These are phyloP conservation scores for Dioctria rufipes DNA, from an alignment of 2,888 invertebrate species.

Conservation along the genomic window DNA sequence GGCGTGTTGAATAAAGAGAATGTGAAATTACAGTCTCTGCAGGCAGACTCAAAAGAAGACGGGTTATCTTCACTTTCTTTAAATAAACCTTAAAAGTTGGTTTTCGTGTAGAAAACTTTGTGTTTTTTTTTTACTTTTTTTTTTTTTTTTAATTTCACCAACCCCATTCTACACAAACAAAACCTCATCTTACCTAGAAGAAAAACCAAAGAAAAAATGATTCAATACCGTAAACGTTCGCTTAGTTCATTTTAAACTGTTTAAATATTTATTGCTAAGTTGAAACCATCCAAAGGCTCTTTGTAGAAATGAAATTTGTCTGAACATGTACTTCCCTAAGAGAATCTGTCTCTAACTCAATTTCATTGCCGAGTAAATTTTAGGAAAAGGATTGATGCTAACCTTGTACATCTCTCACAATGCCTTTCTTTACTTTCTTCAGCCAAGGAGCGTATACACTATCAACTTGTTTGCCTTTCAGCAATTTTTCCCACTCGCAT, in stretches of 20 bases:
- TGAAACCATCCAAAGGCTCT: constrained; percentile 1
- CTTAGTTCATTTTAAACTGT: constrained; percentile 16
- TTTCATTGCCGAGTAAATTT: constrained; percentile 25
- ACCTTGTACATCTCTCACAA: constrained; percentile 4
- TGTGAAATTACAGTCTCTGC: background rate
- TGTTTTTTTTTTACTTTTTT: too few relatives aligned
- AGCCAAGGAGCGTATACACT: background rate
- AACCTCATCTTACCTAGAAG: too few relatives aligned
- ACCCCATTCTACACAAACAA: too few relatives aligned
- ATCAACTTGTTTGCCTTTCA: constrained; percentile 13
- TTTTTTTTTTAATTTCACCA: too few relatives aligned
- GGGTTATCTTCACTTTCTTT: too few relatives aligned
- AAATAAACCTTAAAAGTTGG: too few relatives aligned
- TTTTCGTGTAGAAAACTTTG: too few relatives aligned
- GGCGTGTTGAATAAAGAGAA: too few relatives aligned
- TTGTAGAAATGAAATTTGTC: constrained; percentile 21
- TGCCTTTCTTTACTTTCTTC: background rate
- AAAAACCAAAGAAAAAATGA: background rate
- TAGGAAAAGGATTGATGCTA: constrained; percentile 27
- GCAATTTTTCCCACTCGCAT: constrained; percentile 18
- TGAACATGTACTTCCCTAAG: constrained; percentile 32
- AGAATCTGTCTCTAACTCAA: constrained; percentile 30
- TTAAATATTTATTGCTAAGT: constrained; percentile 15
- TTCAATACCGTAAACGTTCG: constrained; percentile 1
- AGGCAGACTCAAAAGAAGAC: background rate